Evolutionary conservation across 2,113 vertebrate species (phyloP), one percentile per base, ranked within the genome.

Genomic region (Turnix velox): DNA sequence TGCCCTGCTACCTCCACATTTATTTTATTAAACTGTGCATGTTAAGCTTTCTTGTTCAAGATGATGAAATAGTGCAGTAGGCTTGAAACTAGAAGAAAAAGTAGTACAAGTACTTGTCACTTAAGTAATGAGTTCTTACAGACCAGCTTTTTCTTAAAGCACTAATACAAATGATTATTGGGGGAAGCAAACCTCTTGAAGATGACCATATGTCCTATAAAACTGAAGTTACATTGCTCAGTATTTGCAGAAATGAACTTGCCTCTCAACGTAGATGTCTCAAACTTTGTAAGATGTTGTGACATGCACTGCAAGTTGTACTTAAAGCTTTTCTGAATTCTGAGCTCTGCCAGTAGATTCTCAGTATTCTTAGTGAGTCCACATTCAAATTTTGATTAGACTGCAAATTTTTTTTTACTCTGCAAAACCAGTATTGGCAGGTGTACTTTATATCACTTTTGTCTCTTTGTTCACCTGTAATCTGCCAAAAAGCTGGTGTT

Each of bases 1-100:
- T 94, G 52, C 93, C 86, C 80, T 92, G 89, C 93, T 94, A 83
- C 87, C 80, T 81, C 48, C 40, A 40, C 46, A 74, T 90, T 18
- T 25, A 39, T 61, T 87, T 55, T 77, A 42, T 81, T 92, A 20
- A 87, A 71, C 48, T 78, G 69, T 94, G 88, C 83, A 71, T 90
- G 79, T 90, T 93, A 86, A 94, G 66, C 69, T 93, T 87, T 82
- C 42, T 57, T 83, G 18, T 78, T 84, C 42, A 62, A 63, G 46
- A 42, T 33, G 6, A 59, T 46, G 52, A 72, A 43, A 74, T 42
- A 37, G 63, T 24, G 31, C 27, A 74, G 10, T 45, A 61, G 35
- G 28, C 43, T 81, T 78, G 76, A 67, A 67, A 67, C 31, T 33
- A 59, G 12, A 75, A 51, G 40, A n/a, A 74, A 25, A 12, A 35